These are phyloP conservation scores for Saimiri boliviensis DNA, from an alignment of 2,113 vertebrate genomes.

Conservation along the genomic window DNA sequence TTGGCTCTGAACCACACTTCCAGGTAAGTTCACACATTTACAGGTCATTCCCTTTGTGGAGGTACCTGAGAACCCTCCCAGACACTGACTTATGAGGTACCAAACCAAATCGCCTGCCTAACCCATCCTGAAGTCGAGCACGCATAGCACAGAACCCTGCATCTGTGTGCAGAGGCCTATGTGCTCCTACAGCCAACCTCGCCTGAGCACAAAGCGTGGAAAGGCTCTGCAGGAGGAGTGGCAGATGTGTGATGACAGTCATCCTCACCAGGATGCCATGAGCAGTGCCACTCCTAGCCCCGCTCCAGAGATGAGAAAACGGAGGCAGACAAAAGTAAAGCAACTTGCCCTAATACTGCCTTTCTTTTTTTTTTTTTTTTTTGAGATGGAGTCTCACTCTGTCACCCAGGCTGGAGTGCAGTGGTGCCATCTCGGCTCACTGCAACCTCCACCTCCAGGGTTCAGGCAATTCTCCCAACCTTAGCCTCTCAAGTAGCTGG, in stretches of 20 bases:
- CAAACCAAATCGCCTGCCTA: background rate
- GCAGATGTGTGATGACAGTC: rapidly evolving
- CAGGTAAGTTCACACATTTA: background rate
- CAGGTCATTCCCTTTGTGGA: background rate
- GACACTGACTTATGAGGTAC: background rate
- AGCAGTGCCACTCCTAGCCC: background rate
- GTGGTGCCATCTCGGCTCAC: too few relatives aligned
- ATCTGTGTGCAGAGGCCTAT: background rate
- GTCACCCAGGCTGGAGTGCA: too few relatives aligned
- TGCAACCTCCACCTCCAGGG: too few relatives aligned
- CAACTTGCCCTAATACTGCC: background rate
- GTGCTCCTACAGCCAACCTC: background rate
- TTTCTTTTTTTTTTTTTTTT: background rate
- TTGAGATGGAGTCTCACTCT: too few relatives aligned
- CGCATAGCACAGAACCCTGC: background rate
- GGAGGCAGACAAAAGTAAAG: background rate
- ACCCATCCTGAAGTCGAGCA: background rate
- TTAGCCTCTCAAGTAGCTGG: too few relatives aligned
- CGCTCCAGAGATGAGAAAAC: background rate
- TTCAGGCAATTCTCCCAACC: too few relatives aligned
- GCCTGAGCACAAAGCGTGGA: rapidly evolving
- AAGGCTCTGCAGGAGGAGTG: rapidly evolving
- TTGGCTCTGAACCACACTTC: background rate
- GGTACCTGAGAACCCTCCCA: background rate
- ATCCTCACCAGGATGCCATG: rapidly evolving